Evolutionary conservation across 2,113 vertebrate genomes (phyloP).

Genomic region (Sinocyclocheilus maitianheensis): DNA sequence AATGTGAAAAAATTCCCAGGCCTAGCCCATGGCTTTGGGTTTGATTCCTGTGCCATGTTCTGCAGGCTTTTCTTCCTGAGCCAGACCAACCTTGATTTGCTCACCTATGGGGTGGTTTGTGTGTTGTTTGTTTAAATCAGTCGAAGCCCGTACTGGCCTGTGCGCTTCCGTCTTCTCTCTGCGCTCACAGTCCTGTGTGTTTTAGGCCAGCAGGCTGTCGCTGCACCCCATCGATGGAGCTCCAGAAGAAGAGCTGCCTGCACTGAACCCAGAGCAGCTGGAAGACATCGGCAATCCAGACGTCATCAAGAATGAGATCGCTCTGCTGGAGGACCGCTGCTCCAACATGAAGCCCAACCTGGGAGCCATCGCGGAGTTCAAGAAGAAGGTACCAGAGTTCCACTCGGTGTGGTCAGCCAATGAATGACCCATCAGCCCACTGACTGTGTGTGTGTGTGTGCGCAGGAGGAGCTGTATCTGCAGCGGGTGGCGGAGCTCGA

Average conservation of each 20-base stretch:
- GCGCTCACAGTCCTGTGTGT: background rate
- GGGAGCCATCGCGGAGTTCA: slow-evolving; percentile 86
- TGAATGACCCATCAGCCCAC: too few relatives aligned
- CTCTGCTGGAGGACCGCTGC: slow-evolving; percentile 85
- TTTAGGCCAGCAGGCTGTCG: slow-evolving; percentile 82
- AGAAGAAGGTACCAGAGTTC: slow-evolving; percentile 81
- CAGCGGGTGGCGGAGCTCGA: slow-evolving; percentile 90
- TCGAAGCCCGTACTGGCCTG: background rate
- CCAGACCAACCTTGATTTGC: too few relatives aligned
- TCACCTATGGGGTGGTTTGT: too few relatives aligned
- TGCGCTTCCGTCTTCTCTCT: background rate
- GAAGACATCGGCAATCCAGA: slow-evolving; percentile 78
- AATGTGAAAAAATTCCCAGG: too few relatives aligned
- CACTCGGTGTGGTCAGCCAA: too few relatives aligned
- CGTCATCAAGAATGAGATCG: slow-evolving; percentile 83
- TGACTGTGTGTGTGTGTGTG: background rate
- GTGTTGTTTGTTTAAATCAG: too few relatives aligned
- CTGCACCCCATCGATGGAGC: slow-evolving; percentile 83
- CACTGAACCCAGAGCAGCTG: slow-evolving; percentile 78
- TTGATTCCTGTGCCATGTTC: too few relatives aligned
- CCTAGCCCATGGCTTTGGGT: too few relatives aligned
- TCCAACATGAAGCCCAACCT: slow-evolving; percentile 91
- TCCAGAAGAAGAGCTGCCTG: slow-evolving; percentile 75
- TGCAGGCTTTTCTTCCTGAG: too few relatives aligned
- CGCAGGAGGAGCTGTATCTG: slow-evolving; percentile 91